phyloP scores from a whole-genome alignment of 2,888 invertebrate genomes.

The Acleris emargana region DNA sequence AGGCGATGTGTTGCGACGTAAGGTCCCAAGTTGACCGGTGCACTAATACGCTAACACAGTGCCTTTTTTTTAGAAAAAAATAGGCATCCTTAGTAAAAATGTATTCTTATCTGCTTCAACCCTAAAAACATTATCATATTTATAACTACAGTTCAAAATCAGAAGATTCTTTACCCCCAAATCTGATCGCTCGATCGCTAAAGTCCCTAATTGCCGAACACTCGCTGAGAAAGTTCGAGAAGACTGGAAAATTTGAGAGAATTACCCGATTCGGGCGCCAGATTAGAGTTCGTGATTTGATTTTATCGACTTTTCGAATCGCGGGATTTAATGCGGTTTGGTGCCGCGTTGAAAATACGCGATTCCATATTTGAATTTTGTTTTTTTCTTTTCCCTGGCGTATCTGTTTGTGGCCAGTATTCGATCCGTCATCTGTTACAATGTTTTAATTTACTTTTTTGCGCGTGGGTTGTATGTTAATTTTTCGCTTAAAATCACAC shows the following conservation, averaged over 20 bases:
- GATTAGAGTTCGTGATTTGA: conserved; percentile 38
- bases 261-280: conserved; percentile 31
- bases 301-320: conserved; percentile 36
- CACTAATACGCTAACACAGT: too few relatives aligned
- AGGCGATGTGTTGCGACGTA: too few relatives aligned
- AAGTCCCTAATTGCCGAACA: conserved; percentile 48
- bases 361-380: conserved; percentile 20
- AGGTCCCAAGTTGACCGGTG: too few relatives aligned
- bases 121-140: conserved; percentile 19
- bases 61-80: too few relatives aligned
- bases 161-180: conserved; percentile 28
- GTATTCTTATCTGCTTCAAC: not conserved
- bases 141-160: conserved; percentile 17
- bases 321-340: conserved; percentile 27
- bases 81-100: too few relatives aligned
- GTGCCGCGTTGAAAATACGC: conserved; percentile 14
- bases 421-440: not conserved
- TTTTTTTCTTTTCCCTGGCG: not conserved
- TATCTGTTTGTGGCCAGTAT: conserved; percentile 5
- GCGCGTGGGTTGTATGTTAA: not conserved
- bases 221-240: conserved; percentile 35
- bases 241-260: conserved; percentile 37
- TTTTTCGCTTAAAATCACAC: not conserved
- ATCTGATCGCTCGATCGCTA: conserved; percentile 47
- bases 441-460: not conserved